Base-by-base conservation (phyloP, 1,140 invertebrate species). In the Drosophila athabasca region DNA sequence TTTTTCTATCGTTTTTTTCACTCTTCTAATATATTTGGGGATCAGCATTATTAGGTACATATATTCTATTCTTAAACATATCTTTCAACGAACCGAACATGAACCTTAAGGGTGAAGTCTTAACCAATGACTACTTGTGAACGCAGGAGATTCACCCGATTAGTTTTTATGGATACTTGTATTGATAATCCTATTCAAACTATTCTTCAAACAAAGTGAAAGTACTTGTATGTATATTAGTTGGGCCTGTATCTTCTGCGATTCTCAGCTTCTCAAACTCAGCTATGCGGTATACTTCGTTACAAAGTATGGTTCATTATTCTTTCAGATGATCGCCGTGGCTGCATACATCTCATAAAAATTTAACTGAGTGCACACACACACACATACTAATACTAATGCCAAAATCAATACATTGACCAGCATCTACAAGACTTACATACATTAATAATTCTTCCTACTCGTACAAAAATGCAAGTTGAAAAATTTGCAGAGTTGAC, bases 311-410 rank as follows among this genome's bases (percentile, higher is more conserved):
- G 69, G 78, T 85, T 85, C 82, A 62, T 81, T 87, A 87, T 87
- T 87, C 31, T 87, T 87, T 87, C 82, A 87, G 82, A 87, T 87
- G 67, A 87, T 76, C 83, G 75, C 66, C 82, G 82, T 88, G 82
- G 75, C 82, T 88, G 83, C 82, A 78, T 82, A 82, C 70, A 68
- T 87, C 83, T 87, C 82, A 82, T 87, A 87, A 85, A 52, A 62
- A 69, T 50, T 60, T 22, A 35, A 43, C 57, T 11, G 26, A 58
- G 26, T n/a, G 17, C 35, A 51, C 62, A 44, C 61, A 52, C 51
- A 29, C 61, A 61, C 29, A 69, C 43, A 49, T 48, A 54, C 48
- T 59, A 64, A 79, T 80, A 66, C 66, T 71, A 81, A 82, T 77
- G 79, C 79, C 79, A 85, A 85, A 75, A 78, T 76, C 76, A 76